Evolutionary conservation across 2,888 invertebrate genomes (phyloP).

Genomic region (Andrena chrysosceles): DNA sequence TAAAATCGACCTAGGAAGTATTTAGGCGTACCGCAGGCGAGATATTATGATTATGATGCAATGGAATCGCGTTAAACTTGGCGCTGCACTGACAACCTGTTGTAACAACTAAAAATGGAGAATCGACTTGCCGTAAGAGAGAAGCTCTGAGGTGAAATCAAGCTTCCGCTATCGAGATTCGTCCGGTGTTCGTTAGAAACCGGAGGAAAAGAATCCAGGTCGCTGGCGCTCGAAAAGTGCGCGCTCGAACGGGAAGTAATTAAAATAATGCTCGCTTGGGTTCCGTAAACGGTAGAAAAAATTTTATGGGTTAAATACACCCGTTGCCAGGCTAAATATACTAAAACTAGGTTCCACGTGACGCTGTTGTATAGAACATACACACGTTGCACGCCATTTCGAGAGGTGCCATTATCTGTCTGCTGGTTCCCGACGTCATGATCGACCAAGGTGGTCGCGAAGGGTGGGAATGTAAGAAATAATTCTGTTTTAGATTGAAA

Average conservation of each 20-base stretch:
- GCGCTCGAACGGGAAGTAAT: slow-evolving; percentile 60
- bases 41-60: background rate
- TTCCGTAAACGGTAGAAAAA: slow-evolving; percentile 38
- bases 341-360: slow-evolving; percentile 22
- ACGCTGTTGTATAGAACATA: slow-evolving; percentile 4
- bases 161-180: slow-evolving; percentile 52
- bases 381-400: background rate
- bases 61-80: background rate
- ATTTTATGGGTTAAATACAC: slow-evolving; percentile 16
- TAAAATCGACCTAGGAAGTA: background rate
- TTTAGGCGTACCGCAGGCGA: background rate
- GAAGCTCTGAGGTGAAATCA: slow-evolving; percentile 48
- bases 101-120: slow-evolving; percentile 30
- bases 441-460: too few species aligned
- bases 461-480: too few species aligned
- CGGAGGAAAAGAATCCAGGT: slow-evolving; percentile 43
- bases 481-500: too few species aligned
- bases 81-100: background rate
- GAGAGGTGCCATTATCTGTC: slow-evolving; percentile 34
- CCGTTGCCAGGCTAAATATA: slow-evolving; percentile 28
- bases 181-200: slow-evolving; percentile 27
- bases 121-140: slow-evolving; percentile 31
- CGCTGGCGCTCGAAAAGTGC: slow-evolving; percentile 25
- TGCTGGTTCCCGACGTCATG: background rate
- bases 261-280: slow-evolving; percentile 35